These are phyloP conservation scores for Tricholaema leucomelas DNA, from an alignment of 2,113 vertebrate species.

Conservation along the genomic window DNA sequence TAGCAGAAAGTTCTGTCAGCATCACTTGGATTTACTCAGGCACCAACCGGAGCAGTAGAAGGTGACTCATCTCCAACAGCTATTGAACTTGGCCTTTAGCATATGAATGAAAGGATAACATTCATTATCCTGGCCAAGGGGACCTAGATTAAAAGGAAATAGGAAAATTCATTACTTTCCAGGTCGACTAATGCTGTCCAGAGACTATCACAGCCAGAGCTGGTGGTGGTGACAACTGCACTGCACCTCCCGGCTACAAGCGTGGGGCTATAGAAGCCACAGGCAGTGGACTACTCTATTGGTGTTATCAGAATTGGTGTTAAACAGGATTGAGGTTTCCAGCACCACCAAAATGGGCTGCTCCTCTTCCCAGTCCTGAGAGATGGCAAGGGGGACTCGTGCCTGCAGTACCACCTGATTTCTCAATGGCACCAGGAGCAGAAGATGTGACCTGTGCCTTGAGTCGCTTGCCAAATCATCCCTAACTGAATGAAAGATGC, in stretches of 20 bases:
- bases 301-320: too few species aligned
- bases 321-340: neutral
- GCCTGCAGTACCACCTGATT: neutral
- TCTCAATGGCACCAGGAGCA: neutral
- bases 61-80: neutral
- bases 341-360: neutral
- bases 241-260: neutral
- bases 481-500: neutral
- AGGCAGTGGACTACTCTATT: too few species aligned
- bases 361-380: neutral
- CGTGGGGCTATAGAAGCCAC: rapidly evolving
- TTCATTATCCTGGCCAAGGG: neutral
- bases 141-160: neutral
- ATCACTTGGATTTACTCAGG: neutral
- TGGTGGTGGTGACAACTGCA: neutral
- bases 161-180: neutral
- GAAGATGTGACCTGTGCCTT: neutral
- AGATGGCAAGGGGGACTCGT: rapidly evolving
- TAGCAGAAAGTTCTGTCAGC: neutral
- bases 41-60: neutral
- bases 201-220: neutral
- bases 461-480: rapidly evolving
- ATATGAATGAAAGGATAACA: neutral
- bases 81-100: neutral
- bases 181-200: neutral